Evolutionary conservation across 2,113 vertebrate genomes (phyloP).

Genomic region (Phrynocephalus versicolor): DNA sequence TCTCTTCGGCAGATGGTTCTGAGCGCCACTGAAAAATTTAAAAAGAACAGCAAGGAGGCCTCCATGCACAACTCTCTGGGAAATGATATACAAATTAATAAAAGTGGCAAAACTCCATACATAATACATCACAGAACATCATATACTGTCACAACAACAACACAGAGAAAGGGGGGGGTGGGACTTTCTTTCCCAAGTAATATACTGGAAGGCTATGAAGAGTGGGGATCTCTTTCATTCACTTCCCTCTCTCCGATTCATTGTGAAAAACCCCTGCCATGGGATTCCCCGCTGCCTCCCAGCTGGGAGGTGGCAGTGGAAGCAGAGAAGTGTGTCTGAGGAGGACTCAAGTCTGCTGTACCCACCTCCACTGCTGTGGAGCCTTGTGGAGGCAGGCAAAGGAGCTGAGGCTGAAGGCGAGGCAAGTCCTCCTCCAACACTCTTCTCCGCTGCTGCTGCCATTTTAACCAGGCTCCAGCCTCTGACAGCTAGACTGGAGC

Average conservation of each 20-base stretch:
- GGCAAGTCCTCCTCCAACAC: no score
- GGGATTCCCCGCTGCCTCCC: no score
- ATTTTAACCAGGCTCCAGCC: no score
- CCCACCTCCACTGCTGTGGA: no score
- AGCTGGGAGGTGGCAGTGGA: no score
- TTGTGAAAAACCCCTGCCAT: background rate
- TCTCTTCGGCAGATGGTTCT: background rate
- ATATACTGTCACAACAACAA: background rate
- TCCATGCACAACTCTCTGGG: background rate
- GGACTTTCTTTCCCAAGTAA: background rate
- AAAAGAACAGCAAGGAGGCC: background rate
- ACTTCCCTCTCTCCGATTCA: background rate
- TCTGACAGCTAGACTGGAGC: no score
- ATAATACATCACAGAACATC: constrained; percentile 16
- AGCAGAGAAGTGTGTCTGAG: no score
- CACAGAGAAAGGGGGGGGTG: background rate
- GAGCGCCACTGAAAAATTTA: background rate
- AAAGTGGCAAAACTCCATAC: constrained; percentile 11
- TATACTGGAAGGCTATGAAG: background rate
- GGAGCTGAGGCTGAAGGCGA: no score
- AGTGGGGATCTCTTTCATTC: background rate
- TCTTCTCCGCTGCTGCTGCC: no score
- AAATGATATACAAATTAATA: constrained; percentile 24
- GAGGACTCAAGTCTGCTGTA: no score
- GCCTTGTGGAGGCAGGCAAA: no score